These are phyloP conservation scores for Xiphorhynchus elegans DNA, from an alignment of 2,113 vertebrate species.

Conservation along the genomic window DNA sequence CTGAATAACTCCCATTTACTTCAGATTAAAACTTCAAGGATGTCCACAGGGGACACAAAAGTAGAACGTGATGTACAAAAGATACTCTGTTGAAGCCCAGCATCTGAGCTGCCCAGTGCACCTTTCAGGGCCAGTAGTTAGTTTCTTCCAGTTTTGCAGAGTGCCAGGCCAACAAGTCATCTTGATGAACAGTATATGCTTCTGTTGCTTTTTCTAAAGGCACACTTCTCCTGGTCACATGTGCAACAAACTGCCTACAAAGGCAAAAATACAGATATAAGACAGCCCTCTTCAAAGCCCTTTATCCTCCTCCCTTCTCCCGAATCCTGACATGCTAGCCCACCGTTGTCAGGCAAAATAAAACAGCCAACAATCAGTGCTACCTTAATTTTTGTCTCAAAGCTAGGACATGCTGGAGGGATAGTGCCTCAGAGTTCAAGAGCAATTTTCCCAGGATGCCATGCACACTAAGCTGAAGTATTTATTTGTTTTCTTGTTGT, in stretches of 20 bases:
- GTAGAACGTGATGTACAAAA: neutral
- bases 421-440: neutral
- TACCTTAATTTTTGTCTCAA: neutral
- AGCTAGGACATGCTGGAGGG: neutral
- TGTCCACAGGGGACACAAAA: neutral
- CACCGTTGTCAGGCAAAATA: neutral
- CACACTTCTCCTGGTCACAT: neutral
- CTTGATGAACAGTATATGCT: neutral
- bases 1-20: neutral
- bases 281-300: neutral
- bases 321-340: neutral
- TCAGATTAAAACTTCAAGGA: neutral
- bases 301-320: neutral
- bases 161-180: neutral
- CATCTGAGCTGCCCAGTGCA: neutral
- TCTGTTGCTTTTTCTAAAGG: neutral
- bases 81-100: neutral
- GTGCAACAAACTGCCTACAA: neutral
- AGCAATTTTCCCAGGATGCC: neutral
- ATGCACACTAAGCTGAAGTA: conserved; percentile 8
- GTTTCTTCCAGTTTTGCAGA: neutral
- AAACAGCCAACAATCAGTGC: neutral
- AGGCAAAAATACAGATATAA: neutral
- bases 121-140: neutral
- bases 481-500: neutral